Evolutionary conservation across 1,140 invertebrate species (phyloP), one percentile per base, ranked within the genome.

Genomic region (Notospermus geniculatus): DNA sequence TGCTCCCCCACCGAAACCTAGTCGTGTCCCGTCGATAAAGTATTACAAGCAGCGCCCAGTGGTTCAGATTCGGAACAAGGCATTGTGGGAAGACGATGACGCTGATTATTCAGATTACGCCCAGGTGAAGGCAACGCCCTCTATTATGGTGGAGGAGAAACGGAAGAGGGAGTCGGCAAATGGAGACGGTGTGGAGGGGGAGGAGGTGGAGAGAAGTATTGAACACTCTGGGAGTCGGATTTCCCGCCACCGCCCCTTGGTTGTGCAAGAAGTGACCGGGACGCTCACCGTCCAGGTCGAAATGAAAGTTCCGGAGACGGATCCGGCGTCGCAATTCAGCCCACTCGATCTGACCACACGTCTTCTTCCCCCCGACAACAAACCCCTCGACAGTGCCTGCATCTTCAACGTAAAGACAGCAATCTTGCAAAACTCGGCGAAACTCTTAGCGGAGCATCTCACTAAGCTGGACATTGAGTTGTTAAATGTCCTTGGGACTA

Each of bases 371-470:
- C 80, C 87, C 0, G 88, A 94, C 54, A 93, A 93, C 69, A 92
- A 92, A 71, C 92, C 92, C 0, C 73, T 97, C 23, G 93, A 96
- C 74, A 87, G 88, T 0, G 89, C 89, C 43, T 89, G 91, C 0
- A 79, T 97, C 30, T 86, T 90, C 68, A 89, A 88, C 5, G 87
- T 95, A n/a, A 89, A 91, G 60, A 85, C 89, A 54, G 86, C 91
- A 74, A 56, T 85, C 1, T 80, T 90, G 58, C 90, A 91, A 54
- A 90, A 87, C 0, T 90, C 90, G 1, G 87, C 92, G 0, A 85
- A 88, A 60, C 86, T 91, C 19, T 78, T 97, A 36, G 92, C 93
- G 1, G 90, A 89, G 69, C 91, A 95, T 73, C 82, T 96, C 65
- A 95, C 92, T 0, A 88, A 88, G 68, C 87, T 90, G 17, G 93